Percentiles rank a stretch among this genome's conserved stretches.
Conservation (phyloP, 2,797 vertebrate genomes). For the Vireo griseus region DNA sequence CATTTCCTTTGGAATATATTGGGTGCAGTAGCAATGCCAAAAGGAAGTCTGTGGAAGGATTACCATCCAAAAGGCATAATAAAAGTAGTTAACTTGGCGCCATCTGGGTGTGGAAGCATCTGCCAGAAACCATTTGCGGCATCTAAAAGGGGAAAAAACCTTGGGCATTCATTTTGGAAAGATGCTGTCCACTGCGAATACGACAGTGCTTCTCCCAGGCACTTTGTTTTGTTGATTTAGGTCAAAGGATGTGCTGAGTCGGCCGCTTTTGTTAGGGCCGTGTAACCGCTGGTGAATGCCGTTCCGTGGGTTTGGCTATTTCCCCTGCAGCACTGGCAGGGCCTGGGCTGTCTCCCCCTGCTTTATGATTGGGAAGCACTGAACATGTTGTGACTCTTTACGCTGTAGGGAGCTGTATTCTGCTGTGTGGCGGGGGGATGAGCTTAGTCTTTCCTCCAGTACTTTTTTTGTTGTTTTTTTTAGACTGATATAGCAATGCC, state of each 20-base stretch:
- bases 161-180: slow-evolving; percentile 62
- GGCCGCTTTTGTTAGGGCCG: neutral
- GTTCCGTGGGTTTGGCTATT: neutral
- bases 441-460: neutral
- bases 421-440: neutral
- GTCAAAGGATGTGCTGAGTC: slow-evolving; percentile 51
- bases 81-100: slow-evolving; percentile 67
- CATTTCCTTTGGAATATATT: slow-evolving; percentile 69
- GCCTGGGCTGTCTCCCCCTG: neutral
- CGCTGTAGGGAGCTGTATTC: neutral
- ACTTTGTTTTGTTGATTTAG: slow-evolving; percentile 46
- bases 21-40: slow-evolving; percentile 48
- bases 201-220: neutral
- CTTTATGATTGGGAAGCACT: neutral
- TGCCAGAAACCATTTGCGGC: slow-evolving; percentile 61
- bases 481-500: neutral
- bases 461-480: neutral
- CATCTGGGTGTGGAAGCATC: slow-evolving; percentile 47
- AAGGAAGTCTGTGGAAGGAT: slow-evolving; percentile 63
- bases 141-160: slow-evolving; percentile 18
- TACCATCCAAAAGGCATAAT: slow-evolving; percentile 66
- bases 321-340: neutral
- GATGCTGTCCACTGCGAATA: slow-evolving; percentile 1
- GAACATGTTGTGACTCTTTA: neutral
- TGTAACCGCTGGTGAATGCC: neutral